Evolutionary conservation across 1,140 invertebrate species (phyloP), one percentile per base, ranked within the genome.

Genomic region (Pseudomyrmex dendroicus): DNA sequence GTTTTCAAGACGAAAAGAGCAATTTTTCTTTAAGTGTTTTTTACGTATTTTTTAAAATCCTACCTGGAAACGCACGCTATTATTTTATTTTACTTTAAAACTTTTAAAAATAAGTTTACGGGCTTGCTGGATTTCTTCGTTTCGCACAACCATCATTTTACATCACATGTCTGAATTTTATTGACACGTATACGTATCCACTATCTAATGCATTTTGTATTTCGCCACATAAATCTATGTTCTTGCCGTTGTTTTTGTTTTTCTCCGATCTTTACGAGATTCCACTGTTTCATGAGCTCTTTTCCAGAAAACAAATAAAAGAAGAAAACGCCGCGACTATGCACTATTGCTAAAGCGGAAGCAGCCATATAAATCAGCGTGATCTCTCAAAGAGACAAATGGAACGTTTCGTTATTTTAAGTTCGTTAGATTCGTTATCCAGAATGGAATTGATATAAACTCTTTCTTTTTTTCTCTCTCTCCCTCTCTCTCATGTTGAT

Each of bases 301-400:
- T 5, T 25, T 25, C 1, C 12, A 9, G n/a, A 2, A 0, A 74
- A 22, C 57, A 74, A 50, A 50, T n/a, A 52, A 13, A 20, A 62
- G 12, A 46, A 66, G 64, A 25, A 59, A 5, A 20, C 17, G 44
- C 8, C 10, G 2, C 9, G 12, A 77, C 0, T 76, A n/a, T 20
- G 22, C 25, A 12, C 59, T 63, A 74, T 63, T 15, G 50, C 25
- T 66, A 56, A 77, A 77, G 15, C n/a, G 20, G 20, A 64, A 52
- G 22, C n/a, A 8, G 12, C 22, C 12, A 64, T 10, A 64, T 64
- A 76, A 76, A 64, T 64, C 46, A 64, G 3, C n/a, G 2, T 67
- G 13, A 56, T 76, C 5, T n/a, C n/a, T n/a, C n/a, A 77, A 77
- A 67, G n/a, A 77, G 35, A 77, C 17, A 67, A 77, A 77, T 56